Conservation (phyloP, 2,888 invertebrate genomes). For the Scaptomyza cyrtandrae region DNA sequence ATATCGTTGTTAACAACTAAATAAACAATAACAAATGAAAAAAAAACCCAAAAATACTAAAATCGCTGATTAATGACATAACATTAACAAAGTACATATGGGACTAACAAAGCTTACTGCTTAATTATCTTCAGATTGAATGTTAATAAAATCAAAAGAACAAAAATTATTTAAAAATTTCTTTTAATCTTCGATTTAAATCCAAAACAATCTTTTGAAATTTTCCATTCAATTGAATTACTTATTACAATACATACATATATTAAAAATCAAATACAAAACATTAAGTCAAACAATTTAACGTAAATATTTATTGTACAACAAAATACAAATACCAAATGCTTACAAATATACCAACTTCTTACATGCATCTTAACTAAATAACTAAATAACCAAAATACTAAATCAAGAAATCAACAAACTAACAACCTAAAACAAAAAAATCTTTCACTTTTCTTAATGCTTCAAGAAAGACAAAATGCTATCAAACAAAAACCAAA, state of each 20-base stretch:
- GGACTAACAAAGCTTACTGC: conserved; percentile 18
- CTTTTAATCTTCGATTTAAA: conserved; percentile 55
- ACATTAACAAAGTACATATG: conserved; percentile 18
- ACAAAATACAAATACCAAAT: conserved; percentile 32
- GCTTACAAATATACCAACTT: conserved; percentile 41
- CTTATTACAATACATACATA: conserved; percentile 24
- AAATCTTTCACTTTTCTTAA: conserved; percentile 43
- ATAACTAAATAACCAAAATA: conserved; percentile 34
- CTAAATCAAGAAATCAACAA: conserved; percentile 44
- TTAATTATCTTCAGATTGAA: conserved; percentile 22
- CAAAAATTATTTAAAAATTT: conserved; percentile 19
- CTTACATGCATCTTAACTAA: conserved; percentile 46
- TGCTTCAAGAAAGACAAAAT: conserved; percentile 52
- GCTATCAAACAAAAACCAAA: conserved; percentile 55
- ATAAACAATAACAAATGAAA: no score
- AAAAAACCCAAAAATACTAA: conserved; percentile 24
- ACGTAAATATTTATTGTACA: conserved; percentile 47
- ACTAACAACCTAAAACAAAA: conserved; percentile 26
- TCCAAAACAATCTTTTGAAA: conserved; percentile 79
- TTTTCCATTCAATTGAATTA: conserved; percentile 80
- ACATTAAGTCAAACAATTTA: conserved; percentile 30
- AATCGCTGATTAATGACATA: conserved; percentile 21
- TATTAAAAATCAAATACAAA: conserved; percentile 18
- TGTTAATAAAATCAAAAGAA: conserved; percentile 5
- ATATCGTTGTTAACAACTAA: conserved; percentile 63